phyloP scores from a whole-genome alignment of 2,888 invertebrate genomes.

The Macrophya annulata region DNA sequence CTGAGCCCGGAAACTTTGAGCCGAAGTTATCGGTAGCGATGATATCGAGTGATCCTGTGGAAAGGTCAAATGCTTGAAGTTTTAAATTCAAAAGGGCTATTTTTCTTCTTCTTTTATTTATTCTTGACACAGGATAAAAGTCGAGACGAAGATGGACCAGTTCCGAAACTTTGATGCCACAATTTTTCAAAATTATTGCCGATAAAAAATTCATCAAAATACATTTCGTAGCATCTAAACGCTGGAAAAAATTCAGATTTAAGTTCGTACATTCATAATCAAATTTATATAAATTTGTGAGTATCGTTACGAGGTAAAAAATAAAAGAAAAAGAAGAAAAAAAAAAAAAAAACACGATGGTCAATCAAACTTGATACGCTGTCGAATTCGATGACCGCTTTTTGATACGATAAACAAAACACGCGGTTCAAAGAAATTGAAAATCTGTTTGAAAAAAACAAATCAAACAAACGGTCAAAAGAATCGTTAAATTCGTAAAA shows the following conservation, averaged over 20 bases:
- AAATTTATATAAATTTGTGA: too few species aligned
- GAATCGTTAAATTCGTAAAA: background rate
- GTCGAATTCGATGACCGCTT: too few species aligned
- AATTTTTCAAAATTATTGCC: background rate
- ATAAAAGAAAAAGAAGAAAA: too few species aligned
- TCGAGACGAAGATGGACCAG: slow-evolving; percentile 17
- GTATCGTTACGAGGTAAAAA: too few species aligned
- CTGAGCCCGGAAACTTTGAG: background rate
- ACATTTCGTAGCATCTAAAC: background rate
- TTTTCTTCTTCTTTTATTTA: background rate
- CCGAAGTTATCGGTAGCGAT: background rate
- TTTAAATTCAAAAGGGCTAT: background rate
- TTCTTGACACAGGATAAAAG: background rate
- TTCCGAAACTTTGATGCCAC: background rate
- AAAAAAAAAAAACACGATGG: too few species aligned
- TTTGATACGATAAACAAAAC: background rate
- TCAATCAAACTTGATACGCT: background rate
- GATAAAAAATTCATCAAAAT: background rate
- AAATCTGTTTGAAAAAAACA: background rate
- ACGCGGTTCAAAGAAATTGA: background rate
- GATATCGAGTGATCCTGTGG: slow-evolving; percentile 2
- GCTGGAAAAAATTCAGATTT: background rate
- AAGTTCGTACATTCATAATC: background rate
- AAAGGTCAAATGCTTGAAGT: slow-evolving; percentile 5
- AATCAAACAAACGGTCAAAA: background rate